Evolutionary conservation across 2,797 vertebrate species (phyloP), one percentile per base, ranked within the genome.

Genomic region (Euthynnus affinis): DNA sequence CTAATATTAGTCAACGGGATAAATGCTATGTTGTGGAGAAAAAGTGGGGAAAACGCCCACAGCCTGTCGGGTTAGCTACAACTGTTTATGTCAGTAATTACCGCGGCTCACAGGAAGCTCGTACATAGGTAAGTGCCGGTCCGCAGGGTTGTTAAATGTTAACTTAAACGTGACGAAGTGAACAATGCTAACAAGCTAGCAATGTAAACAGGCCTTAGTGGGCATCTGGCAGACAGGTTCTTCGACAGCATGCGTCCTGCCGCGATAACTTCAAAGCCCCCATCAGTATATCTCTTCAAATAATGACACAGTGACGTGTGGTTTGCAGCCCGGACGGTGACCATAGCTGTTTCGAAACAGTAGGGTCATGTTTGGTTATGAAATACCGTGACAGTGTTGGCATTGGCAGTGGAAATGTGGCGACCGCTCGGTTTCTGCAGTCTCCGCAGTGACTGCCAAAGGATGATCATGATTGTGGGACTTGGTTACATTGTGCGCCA

Each of bases 201-300:
- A 52, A 83, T 91, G 89, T 91, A 92, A 91, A 92, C 89, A 89
- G 93, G 93, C 93, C 92, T 69, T 17, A 42, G 66, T 76, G 72
- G 80, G 48, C 14, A 44, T 53, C 58, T 69, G 34, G 59, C 44
- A 58, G 69, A 52, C 70, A 22, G 40, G 61, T 89, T 87, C 89
- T 86, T 86, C 83, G 76, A 88, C 65, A 88, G 85, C 86, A 83
- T 84, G 79, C 22, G 68, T 29, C 67, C 73, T 23, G 42, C 63
- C 52, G 58, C 25, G 29, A 22, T 0, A 52, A 66, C 69, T 56
- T 67, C 22, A 55, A 29, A 72, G 53, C 53, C 46, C 29, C 42
- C 22, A 0, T 22, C 18, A 42, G 20, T 37, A 3, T 2, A 15
- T 32, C 23, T 59, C 6, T 46, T 62, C 14, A 5, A 23, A 48